Conservation (phyloP, 2,888 invertebrate genomes). For the Blera fallax region DNA sequence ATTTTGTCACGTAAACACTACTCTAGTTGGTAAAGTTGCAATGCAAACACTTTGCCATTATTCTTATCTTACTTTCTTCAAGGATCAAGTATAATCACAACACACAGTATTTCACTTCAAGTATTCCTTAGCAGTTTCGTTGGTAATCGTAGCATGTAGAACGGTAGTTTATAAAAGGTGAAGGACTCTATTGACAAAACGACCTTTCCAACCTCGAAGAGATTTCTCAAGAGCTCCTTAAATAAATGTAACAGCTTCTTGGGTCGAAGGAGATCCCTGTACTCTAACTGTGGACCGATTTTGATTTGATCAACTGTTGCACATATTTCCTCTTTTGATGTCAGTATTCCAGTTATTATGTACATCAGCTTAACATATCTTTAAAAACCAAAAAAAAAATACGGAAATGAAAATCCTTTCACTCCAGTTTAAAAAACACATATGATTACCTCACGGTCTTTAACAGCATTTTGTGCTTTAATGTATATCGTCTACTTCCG, state of each 20-base stretch:
- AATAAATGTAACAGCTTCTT: slow-evolving; percentile 40
- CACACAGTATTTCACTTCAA: slow-evolving; percentile 14
- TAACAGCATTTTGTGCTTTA: slow-evolving; percentile 27
- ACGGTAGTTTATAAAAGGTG: slow-evolving; percentile 46
- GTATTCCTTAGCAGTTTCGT: slow-evolving; percentile 51
- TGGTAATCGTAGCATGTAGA: slow-evolving; percentile 61
- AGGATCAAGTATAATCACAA: neutral
- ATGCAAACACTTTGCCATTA: neutral
- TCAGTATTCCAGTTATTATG: slow-evolving; percentile 79
- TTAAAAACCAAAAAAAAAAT: neutral
- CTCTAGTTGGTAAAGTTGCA: neutral
- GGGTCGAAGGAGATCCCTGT: slow-evolving; percentile 60
- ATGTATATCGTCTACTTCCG: neutral
- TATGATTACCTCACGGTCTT: slow-evolving; percentile 57
- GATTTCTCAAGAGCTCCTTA: slow-evolving; percentile 25
- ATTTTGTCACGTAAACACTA: neutral
- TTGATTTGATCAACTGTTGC: slow-evolving; percentile 79
- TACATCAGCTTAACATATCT: slow-evolving; percentile 80
- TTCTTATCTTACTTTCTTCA: slow-evolving; percentile 13
- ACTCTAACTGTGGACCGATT: slow-evolving; percentile 78
- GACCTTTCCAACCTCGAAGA: slow-evolving; percentile 34
- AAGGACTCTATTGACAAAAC: slow-evolving; percentile 39
- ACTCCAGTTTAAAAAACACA: neutral
- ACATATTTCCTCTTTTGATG: slow-evolving; percentile 79
- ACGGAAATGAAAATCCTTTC: neutral